Conservation (phyloP, 1,140 invertebrate species). For the Dreissena polymorpha region DNA sequence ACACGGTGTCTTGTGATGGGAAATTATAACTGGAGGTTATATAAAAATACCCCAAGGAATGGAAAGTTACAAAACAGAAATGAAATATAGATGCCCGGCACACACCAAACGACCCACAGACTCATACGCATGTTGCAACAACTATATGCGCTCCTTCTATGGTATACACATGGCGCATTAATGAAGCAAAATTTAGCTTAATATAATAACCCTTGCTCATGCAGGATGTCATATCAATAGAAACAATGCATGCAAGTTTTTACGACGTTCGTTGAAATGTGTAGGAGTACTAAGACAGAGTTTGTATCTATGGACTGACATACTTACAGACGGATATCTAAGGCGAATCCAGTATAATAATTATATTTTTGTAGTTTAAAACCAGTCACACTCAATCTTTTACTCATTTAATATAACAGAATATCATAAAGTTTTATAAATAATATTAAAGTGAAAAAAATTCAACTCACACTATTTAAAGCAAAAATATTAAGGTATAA, state of each 20-base stretch:
- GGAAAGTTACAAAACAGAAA: no score
- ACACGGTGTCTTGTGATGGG: no score
- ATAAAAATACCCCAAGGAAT: no score
- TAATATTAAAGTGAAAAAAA: not conserved
- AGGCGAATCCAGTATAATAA: not conserved
- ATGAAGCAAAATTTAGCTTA: no score
- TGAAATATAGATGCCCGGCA: no score
- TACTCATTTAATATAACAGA: slow-evolving; percentile 14
- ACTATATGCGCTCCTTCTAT: no score
- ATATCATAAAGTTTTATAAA: slow-evolving; percentile 7
- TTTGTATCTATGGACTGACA: not conserved
- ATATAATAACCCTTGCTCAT: not conserved
- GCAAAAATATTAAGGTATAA: not conserved
- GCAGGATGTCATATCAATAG: not conserved
- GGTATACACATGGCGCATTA: no score
- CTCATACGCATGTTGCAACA: no score
- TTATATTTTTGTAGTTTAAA: not conserved
- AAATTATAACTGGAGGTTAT: no score
- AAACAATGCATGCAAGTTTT: not conserved
- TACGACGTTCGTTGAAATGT: not conserved
- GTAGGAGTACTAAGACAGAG: no score
- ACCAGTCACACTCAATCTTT: not conserved
- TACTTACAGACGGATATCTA: not conserved
- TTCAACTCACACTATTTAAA: not conserved
- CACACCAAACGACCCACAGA: no score